Conservation (phyloP, 2,113 vertebrate species). For the Eretmodus cyanostictus region DNA sequence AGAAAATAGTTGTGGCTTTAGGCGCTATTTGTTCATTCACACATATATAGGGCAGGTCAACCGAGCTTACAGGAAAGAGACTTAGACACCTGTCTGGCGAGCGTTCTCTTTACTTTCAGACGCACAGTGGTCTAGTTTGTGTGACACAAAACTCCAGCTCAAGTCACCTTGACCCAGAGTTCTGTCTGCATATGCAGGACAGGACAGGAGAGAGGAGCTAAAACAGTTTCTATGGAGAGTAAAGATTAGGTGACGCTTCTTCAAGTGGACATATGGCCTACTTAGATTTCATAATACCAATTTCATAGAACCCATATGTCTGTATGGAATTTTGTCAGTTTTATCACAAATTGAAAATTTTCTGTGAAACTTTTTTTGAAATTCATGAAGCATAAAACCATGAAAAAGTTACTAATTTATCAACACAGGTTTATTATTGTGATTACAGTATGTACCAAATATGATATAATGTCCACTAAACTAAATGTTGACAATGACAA, state of each 20-base stretch:
- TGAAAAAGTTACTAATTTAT: neutral
- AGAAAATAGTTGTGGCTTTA: neutral
- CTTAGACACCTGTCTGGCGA: constrained; percentile 49
- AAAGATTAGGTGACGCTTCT: neutral
- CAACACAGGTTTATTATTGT: rapidly evolving
- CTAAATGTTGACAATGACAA: neutral
- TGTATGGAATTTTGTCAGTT: neutral
- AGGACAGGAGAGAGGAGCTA: constrained; percentile 1
- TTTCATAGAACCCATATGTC: neutral
- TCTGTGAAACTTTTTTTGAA: neutral
- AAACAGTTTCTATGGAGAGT: neutral
- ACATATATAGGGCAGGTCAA: constrained; percentile 45
- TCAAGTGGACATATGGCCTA: neutral
- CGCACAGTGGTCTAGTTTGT: neutral
- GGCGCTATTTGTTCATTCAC: neutral
- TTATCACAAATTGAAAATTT: neutral
- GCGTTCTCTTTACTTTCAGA: constrained; percentile 37
- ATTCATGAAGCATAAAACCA: neutral
- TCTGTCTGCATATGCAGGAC: neutral
- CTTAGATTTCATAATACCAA: neutral
- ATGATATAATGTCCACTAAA: neutral
- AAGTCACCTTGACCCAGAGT: neutral
- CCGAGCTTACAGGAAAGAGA: neutral
- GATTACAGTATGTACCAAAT: neutral
- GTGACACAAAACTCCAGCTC: neutral